Base-by-base conservation (phyloP, 2,888 invertebrate genomes). In the Troglohyphantes excavatus region DNA sequence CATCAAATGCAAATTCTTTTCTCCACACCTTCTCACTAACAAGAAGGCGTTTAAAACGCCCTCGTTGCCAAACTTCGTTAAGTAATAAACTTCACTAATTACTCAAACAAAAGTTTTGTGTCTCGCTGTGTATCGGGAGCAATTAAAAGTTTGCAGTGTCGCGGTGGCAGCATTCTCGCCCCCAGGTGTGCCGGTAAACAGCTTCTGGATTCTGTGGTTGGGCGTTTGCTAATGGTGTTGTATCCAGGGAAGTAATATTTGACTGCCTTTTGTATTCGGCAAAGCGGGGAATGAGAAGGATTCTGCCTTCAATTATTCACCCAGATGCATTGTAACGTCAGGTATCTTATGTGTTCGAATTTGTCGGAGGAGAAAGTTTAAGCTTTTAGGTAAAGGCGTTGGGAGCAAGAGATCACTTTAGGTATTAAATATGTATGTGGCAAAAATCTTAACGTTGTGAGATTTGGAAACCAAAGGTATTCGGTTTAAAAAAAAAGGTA, bases 11-110 rank as follows among this genome's bases (percentile, higher is more conserved):
- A 23, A 23, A 2, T 33, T 68, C 29, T 33, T 33, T 33, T 33
- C 33, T 33, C 65, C 65, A 0, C 19, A 2, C 13, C 23, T 19
- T 65, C 17, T 27, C 26, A 11, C 21, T 21, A 65, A 65, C 33
- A n/a, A 19, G 68, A 68, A 33, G 33, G 33, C 33, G 11, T 68
- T 68, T 68, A 23, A 43, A 70, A 73, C 43, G 6, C 17, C 27
- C 53, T 75, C 27, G 53, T 27, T 61, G 23, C 26, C 72, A 73
- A 73, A 73, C 72, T 78, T 78, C 33, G 29, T 63, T 78, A 63
- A 78, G 46, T 73, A 73, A 73, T 73, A 73, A 73, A 73, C 46
- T 73, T 73, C 72, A 43, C 72, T 46, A 73, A 73, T 73, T 73
- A 73, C 72, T 73, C 72, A 39, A 65, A 68, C 68, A 68, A 68